Percentiles rank a stretch among this genome's conserved stretches.
phyloP scores from a whole-genome alignment of 2,797 vertebrate species.

The Falco berigora region DNA sequence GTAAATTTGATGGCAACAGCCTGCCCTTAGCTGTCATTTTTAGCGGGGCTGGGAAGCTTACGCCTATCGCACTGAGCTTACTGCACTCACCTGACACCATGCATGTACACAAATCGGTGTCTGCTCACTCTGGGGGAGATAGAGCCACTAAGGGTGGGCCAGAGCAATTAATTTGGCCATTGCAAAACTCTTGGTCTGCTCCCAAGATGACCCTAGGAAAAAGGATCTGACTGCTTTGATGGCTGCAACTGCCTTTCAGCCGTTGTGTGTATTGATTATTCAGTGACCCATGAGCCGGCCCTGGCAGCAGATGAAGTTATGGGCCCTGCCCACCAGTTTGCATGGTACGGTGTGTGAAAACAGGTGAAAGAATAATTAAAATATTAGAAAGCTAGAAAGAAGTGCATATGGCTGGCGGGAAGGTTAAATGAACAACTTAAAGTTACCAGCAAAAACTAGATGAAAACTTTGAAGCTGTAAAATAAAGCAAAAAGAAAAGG shows the following conservation, averaged over 20 bases:
- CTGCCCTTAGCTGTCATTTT: constrained; percentile 16
- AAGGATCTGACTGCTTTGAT: background rate
- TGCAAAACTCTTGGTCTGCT: background rate
- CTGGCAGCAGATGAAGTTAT: background rate
- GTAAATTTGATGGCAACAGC: constrained; percentile 12
- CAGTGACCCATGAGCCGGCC: background rate
- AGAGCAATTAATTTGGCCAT: background rate
- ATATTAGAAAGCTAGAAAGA: background rate
- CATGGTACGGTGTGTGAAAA: background rate
- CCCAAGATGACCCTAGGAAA: background rate
- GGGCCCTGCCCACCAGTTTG: background rate
- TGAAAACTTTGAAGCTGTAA: background rate
- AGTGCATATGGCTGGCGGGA: background rate
- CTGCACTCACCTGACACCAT: background rate
- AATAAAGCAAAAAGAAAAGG: background rate
- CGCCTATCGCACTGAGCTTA: background rate
- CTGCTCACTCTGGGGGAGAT: background rate
- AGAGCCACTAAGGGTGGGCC: background rate
- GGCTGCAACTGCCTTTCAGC: background rate
- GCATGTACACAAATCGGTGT: background rate
- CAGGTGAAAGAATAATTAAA: background rate
- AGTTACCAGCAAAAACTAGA: background rate
- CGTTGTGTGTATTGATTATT: background rate
- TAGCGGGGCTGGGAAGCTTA: background rate
- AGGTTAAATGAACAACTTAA: background rate